Base-by-base conservation (phyloP, 2,888 invertebrate species). In the Sinohyriopsis cumingii region DNA sequence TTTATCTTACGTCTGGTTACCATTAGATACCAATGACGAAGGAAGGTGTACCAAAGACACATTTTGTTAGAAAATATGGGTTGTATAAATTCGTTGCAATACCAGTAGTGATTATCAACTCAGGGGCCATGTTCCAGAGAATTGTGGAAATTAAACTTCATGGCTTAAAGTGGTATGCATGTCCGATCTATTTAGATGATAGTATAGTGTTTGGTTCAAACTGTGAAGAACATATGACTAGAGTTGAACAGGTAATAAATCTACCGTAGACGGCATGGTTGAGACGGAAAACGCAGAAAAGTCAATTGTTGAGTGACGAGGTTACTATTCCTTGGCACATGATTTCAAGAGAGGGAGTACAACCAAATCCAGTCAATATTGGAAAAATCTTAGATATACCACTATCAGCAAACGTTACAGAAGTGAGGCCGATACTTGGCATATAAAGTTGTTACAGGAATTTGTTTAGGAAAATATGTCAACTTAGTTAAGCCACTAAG, bases 241-340 rank as follows among this genome's bases (percentile, higher is more conserved):
- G 72, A 55, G 45, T 76, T n/a, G 63, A 65, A 33, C 56, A 69
- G 25, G 73, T 78, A 55, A 56, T 77, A 22, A 20, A 65, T 18
- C 57, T 73, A 56, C 61, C 73, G 6, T 28, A 25, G 7, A 55
- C 20, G n/a, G 76, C 77, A 9, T 64, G 68, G 18, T 62, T 77
- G 33, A 77, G 73, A 60, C 60, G 76, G 22, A 75, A 72, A 55
- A 72, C 75, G 22, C 67, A 67, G 55, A 76, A 77, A 65, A n/a
- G n/a, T n/a, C n/a, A n/a, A n/a, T n/a, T n/a, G n/a, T n/a, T n/a
- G n/a, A n/a, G n/a, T n/a, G n/a, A n/a, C n/a, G n/a, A n/a, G n/a
- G n/a, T n/a, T n/a, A n/a, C n/a, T n/a, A n/a, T n/a, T n/a, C n/a
- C n/a, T n/a, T n/a, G n/a, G n/a, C n/a, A n/a, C n/a, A n/a, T n/a